phyloP scores from a whole-genome alignment of 2,797 vertebrate species.

The Ctenochaetus hawaiiensis region DNA sequence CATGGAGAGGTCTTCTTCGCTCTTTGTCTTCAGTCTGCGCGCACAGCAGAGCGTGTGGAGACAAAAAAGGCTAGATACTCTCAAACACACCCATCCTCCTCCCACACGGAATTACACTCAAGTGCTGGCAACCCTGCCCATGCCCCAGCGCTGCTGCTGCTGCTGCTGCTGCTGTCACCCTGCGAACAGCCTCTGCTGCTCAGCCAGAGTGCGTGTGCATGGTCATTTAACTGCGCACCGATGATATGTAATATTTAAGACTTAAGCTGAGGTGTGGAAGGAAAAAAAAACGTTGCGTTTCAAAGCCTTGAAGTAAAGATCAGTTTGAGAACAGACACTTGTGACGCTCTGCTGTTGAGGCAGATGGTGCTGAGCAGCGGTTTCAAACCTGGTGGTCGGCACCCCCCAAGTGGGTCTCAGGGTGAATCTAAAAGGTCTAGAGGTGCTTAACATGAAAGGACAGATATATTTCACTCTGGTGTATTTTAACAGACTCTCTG shows the following conservation, averaged over 20 bases:
- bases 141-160: slow-evolving; percentile 44
- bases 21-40: slow-evolving; percentile 64
- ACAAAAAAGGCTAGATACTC: slow-evolving; percentile 63
- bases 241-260: slow-evolving; percentile 19
- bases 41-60: slow-evolving; percentile 66
- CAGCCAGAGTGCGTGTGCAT: background rate
- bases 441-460: background rate
- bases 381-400: background rate
- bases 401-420: background rate
- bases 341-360: background rate
- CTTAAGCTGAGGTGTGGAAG: slow-evolving; percentile 10
- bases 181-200: slow-evolving; percentile 39
- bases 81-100: slow-evolving; percentile 79
- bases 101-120: slow-evolving; percentile 72
- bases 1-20: slow-evolving; percentile 54
- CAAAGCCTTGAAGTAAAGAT: background rate
- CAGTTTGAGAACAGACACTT: background rate
- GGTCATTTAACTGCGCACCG: slow-evolving; percentile 17
- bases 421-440: background rate
- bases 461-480: background rate
- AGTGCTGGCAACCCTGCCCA: slow-evolving; percentile 62
- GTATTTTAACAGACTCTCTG: background rate
- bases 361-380: background rate
- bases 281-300: background rate
- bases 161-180: slow-evolving; percentile 40